Evolutionary conservation across 2,888 invertebrate genomes (phyloP), one percentile per base, ranked within the genome.

Genomic region (Chaetogeoica ovagalla): DNA sequence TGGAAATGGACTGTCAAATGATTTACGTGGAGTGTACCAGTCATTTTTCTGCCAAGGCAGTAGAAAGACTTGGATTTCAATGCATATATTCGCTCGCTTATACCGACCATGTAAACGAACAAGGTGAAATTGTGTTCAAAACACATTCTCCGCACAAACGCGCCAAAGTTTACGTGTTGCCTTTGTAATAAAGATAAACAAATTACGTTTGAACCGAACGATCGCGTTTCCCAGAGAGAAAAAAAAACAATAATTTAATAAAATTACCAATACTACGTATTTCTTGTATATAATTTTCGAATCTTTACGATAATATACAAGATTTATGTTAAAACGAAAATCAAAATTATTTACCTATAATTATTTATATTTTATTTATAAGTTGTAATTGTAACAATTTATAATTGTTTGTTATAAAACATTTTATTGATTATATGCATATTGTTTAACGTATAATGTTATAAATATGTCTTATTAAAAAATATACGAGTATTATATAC

Each of bases 21-120:
- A 88, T 93, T 82, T 89, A 93, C 48, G 90, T 91, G 66, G 91
- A 94, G 84, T 93, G 94, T 82, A 91, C 92, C 6, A 94, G 94
- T 84, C 89, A 90, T 82, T 94, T 89, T 86, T 93, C 94, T 4
- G 93, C 93, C 0, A 90, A 90, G 85, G 90, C 93, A 0, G 90
- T 93, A 74, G 90, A 91, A 83, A 90, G 90, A 83, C 86, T 91
- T 39, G 93, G 93, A 63, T 94, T 93, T 86, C 89, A 90, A 63
- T 89, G 90, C 85, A 89, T 91, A 73, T 92, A 91, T 86, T 87
- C 88, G 59, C 86, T 91, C 23, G 88, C 89, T 6, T 94, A 93
- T 85, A 91, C 93, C 73, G 91, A 93, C 84, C 85, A 86, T 83
- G 86, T 87, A 66, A 88, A 89, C 74, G 88, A 91, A 73, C 91